Evolutionary conservation across 2,113 vertebrate species (phyloP).

Genomic region (Irena cyanogastra): DNA sequence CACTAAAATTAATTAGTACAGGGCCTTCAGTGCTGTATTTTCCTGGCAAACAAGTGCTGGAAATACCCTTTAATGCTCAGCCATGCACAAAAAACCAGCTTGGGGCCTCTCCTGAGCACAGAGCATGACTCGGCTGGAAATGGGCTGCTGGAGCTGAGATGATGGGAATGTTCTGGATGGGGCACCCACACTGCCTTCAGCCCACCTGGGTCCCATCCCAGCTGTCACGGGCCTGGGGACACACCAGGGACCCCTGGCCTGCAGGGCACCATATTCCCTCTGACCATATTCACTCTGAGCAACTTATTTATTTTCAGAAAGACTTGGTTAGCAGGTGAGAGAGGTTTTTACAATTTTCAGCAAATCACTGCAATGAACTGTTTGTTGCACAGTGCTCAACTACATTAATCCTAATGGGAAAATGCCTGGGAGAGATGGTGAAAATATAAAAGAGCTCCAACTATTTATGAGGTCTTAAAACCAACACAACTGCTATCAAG

Average conservation of each 20-base stretch:
- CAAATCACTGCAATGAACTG: not conserved
- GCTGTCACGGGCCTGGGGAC: not conserved
- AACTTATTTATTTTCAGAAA: not conserved
- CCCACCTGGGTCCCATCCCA: accelerated
- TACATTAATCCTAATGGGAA: slow-evolving; percentile 23
- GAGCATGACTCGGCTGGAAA: slow-evolving; percentile 6
- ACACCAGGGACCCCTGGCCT: not conserved
- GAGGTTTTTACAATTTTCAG: not conserved
- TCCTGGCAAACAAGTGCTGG: slow-evolving; percentile 27
- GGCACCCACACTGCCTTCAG: not conserved
- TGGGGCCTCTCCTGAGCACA: not conserved
- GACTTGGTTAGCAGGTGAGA: not conserved
- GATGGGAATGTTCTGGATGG: not conserved
- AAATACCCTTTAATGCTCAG: slow-evolving; percentile 27
- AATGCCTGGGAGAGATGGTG: not conserved
- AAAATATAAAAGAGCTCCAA: not conserved
- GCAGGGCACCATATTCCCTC: not conserved
- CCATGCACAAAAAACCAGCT: not conserved
- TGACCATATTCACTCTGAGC: too few species aligned
- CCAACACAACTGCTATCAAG: not conserved
- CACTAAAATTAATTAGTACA: slow-evolving; percentile 27
- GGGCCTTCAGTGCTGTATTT: not conserved
- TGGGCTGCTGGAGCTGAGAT: not conserved
- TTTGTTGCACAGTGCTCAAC: not conserved
- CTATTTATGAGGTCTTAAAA: not conserved